A percentile compares a stretch with the other conserved stretches of the same genome.
Evolutionary conservation across 2,888 invertebrate species (phyloP).

Genomic region (Ypsolopha scabrella): DNA sequence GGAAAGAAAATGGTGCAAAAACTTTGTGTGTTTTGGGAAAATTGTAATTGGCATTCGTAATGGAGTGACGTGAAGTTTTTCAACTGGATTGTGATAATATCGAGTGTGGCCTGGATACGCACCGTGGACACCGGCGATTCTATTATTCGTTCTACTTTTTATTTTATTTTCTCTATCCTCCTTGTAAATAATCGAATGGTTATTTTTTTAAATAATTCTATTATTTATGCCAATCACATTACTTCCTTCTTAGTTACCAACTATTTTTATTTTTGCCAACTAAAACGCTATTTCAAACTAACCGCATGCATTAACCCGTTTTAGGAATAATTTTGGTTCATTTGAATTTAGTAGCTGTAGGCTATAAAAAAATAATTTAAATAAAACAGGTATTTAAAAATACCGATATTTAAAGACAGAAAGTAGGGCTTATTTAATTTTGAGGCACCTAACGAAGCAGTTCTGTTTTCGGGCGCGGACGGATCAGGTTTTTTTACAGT

Average conservation of each 20-base stretch:
- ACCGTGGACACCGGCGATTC: slow-evolving; percentile 39
- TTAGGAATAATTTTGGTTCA: background rate
- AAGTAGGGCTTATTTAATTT: slow-evolving; percentile 22
- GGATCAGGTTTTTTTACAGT: slow-evolving; percentile 63
- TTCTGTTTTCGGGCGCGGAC: slow-evolving; percentile 50
- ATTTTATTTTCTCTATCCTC: slow-evolving; percentile 21
- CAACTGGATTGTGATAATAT: slow-evolving; percentile 28
- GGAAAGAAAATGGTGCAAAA: slow-evolving; percentile 18
- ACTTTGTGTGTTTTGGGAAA: slow-evolving; percentile 37
- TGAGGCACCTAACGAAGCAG: slow-evolving; percentile 6
- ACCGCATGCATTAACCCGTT: slow-evolving; percentile 32
- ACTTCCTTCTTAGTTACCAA: slow-evolving; percentile 24
- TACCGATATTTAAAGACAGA: background rate
- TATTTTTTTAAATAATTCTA: slow-evolving; percentile 22
- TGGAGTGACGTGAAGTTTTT: slow-evolving; percentile 58
- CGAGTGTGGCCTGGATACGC: slow-evolving; percentile 30
- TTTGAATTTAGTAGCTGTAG: too few relatives aligned
- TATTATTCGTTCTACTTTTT: slow-evolving; percentile 20
- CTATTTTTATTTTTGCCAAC: background rate
- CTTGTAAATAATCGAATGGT: slow-evolving; percentile 51
- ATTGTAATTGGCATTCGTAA: slow-evolving; percentile 66
- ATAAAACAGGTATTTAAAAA: slow-evolving; percentile 1
- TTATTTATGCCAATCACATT: slow-evolving; percentile 66
- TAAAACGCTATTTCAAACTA: slow-evolving; percentile 27
- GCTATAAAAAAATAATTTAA: background rate